A percentile compares a stretch with the other conserved stretches of the same genome.
phyloP scores from a whole-genome alignment of 2,113 vertebrate genomes.

The Sylvia atricapilla region DNA sequence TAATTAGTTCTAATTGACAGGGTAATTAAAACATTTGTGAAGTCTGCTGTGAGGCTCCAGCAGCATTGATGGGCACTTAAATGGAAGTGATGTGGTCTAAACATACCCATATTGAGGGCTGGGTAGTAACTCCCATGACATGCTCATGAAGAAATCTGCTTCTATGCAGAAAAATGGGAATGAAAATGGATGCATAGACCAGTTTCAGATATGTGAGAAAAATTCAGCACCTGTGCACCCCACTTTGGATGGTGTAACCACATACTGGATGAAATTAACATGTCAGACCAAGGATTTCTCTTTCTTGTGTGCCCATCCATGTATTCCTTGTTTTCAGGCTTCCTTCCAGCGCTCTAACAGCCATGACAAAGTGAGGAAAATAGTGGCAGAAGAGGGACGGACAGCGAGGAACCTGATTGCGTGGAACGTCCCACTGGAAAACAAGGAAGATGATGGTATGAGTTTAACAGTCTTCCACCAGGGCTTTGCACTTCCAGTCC shows the following conservation, averaged over 20 bases:
- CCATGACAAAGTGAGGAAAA: conserved; percentile 96
- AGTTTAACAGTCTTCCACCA: neutral
- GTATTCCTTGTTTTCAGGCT: conserved; percentile 73
- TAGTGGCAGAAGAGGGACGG: conserved; percentile 96
- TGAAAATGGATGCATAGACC: neutral
- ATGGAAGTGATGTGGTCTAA: neutral
- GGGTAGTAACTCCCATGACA: neutral
- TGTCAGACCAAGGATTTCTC: neutral
- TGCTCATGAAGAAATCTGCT: neutral
- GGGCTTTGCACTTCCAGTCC: neutral
- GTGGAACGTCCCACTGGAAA: conserved; percentile 94
- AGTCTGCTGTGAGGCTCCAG: neutral
- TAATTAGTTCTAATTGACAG: neutral
- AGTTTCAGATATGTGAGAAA: neutral
- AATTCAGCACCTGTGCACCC: accelerated
- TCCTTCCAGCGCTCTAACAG: conserved; percentile 97
- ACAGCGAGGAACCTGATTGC: conserved; percentile 95
- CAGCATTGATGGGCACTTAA: neutral
- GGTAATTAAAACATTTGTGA: neutral
- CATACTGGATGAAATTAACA: neutral
- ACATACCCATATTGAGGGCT: neutral
- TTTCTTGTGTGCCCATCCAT: neutral
- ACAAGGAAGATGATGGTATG: conserved; percentile 93
- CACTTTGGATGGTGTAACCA: neutral
- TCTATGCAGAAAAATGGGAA: neutral